Conservation (phyloP, 2,888 invertebrate genomes). For the Rhamphomyia laevipes region DNA sequence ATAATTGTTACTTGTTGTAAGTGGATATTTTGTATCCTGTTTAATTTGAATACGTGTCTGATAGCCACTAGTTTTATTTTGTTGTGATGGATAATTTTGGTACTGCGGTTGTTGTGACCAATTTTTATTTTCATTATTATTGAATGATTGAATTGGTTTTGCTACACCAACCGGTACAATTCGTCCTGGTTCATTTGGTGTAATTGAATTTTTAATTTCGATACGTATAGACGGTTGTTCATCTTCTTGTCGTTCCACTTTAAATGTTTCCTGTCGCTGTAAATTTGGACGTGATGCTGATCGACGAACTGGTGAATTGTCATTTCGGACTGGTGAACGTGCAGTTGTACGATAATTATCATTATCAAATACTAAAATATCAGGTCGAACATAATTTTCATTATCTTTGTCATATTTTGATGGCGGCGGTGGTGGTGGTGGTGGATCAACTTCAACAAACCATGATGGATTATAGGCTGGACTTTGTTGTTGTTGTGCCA, state of each 20-base stretch:
- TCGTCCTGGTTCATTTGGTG: constrained; percentile 30
- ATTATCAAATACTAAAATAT: constrained; percentile 29
- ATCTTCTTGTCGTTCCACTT: constrained; percentile 15
- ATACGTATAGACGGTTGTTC: constrained; percentile 28
- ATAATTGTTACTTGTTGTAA: constrained; percentile 2
- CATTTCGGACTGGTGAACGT: constrained; percentile 28
- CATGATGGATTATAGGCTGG: constrained; percentile 33
- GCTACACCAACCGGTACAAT: constrained; percentile 36
- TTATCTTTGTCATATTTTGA: neutral
- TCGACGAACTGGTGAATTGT: constrained; percentile 17
- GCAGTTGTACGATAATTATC: constrained; percentile 34
- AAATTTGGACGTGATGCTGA: constrained; percentile 15
- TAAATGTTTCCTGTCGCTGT: constrained; percentile 16
- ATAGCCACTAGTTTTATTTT: constrained; percentile 20
- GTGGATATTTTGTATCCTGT: constrained; percentile 15
- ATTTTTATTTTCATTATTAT: neutral
- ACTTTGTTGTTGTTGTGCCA: constrained; percentile 28
- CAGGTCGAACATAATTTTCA: constrained; percentile 23
- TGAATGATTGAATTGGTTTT: constrained; percentile 28
- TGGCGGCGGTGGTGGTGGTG: constrained; percentile 10
- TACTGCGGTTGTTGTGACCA: neutral
- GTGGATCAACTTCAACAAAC: constrained; percentile 33
- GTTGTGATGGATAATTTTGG: too few relatives aligned
- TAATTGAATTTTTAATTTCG: constrained; percentile 35
- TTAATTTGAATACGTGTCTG: constrained; percentile 33